A percentile compares a stretch with the other conserved stretches of the same genome.
phyloP scores from a whole-genome alignment of 1,140 invertebrate species.

The Camponotus floridanus region DNA sequence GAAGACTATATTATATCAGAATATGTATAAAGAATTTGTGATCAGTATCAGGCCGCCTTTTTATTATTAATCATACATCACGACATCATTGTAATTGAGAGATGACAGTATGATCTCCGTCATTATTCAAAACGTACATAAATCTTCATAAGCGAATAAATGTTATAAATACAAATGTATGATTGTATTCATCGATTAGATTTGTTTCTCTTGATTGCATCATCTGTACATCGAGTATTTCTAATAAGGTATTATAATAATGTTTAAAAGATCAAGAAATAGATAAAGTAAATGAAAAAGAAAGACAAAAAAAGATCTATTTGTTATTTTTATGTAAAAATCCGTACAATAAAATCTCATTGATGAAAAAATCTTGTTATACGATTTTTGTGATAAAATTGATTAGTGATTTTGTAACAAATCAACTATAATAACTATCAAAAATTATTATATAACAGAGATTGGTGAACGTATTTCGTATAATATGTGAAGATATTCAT shows the following conservation, averaged over 20 bases:
- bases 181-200: slow-evolving; percentile 21
- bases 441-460: background rate
- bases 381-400: background rate
- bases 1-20: background rate
- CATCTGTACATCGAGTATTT: slow-evolving; percentile 11
- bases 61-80: slow-evolving; percentile 23
- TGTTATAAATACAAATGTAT: background rate
- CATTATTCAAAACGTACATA: slow-evolving; percentile 16
- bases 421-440: background rate
- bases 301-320: background rate
- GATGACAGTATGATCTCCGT: background rate
- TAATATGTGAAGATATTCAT: background rate
- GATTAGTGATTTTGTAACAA: background rate
- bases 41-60: slow-evolving; percentile 3
- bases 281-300: background rate
- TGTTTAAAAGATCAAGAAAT: background rate
- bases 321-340: slow-evolving; percentile 3
- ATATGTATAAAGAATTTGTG: background rate
- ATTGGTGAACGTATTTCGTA: background rate
- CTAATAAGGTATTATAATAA: slow-evolving; percentile 13
- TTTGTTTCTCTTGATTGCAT: slow-evolving; percentile 1
- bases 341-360: background rate
- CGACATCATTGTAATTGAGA: background rate
- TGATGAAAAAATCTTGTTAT: background rate
- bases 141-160: slow-evolving; percentile 8